These are phyloP conservation scores for Ctenomys sociabilis DNA, from an alignment of 2,113 vertebrate genomes.

Conservation along the genomic window DNA sequence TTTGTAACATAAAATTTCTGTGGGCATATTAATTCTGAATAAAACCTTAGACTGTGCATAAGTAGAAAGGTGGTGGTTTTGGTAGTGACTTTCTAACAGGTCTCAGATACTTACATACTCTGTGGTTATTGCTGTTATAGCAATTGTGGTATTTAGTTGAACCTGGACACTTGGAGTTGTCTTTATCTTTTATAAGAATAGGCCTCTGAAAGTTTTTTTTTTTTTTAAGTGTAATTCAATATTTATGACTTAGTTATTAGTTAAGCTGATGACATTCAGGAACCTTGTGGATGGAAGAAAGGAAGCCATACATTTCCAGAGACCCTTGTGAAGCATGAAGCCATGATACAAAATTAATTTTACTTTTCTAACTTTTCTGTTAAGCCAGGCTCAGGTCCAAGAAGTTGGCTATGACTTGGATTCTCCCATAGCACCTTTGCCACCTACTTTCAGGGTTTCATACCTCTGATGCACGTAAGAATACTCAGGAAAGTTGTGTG, in stretches of 20 bases:
- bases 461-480: not conserved
- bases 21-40: slow-evolving; percentile 40
- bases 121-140: not conserved
- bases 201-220: slow-evolving; percentile 8
- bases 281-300: not conserved
- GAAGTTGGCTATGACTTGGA: not conserved
- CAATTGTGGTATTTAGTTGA: slow-evolving; percentile 62
- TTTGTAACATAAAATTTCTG: slow-evolving; percentile 39
- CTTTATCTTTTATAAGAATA: slow-evolving; percentile 32
- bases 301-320: slow-evolving; percentile 37
- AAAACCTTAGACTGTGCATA: slow-evolving; percentile 34
- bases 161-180: slow-evolving; percentile 51
- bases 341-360: not conserved
- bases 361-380: not conserved
- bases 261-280: slow-evolving; percentile 50
- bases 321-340: not conserved
- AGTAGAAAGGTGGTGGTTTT: slow-evolving; percentile 26
- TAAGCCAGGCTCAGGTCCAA: not conserved
- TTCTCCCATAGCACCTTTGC: not conserved
- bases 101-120: not conserved
- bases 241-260: slow-evolving; percentile 62
- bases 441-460: not conserved
- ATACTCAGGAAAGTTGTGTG: slow-evolving; percentile 6
- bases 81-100: slow-evolving; percentile 23
- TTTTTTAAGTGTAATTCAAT: slow-evolving; percentile 27